Conservation (phyloP, 2,888 invertebrate species). For the Cancer borealis region DNA sequence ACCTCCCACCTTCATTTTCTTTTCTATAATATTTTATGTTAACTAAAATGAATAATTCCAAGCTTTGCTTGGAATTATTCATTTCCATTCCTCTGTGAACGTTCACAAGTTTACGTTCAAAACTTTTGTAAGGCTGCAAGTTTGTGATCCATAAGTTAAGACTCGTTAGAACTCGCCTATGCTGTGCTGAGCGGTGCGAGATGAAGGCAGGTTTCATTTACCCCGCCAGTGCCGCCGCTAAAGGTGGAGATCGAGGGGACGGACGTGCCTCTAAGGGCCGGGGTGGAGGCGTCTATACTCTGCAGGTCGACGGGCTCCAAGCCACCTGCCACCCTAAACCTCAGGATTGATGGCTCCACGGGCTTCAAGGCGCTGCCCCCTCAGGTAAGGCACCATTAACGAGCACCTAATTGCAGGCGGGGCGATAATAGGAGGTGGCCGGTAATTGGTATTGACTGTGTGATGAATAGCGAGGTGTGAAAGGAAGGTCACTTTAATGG, state of each 20-base stretch:
- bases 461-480: neutral
- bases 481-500: neutral
- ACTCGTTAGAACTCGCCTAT: constrained; percentile 28
- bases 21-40: neutral
- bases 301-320: constrained; percentile 66
- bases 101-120: neutral
- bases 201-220: neutral
- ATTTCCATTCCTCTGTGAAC: neutral
- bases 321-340: constrained; percentile 56
- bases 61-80: constrained; percentile 2
- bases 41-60: neutral
- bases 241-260: constrained; percentile 57
- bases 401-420: neutral
- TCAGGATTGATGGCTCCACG: neutral
- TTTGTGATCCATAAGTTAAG: constrained; percentile 29
- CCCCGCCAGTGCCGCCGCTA: neutral
- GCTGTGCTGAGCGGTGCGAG: neutral
- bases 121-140: neutral
- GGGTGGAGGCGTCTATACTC: constrained; percentile 40
- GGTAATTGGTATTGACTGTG: neutral
- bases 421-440: neutral
- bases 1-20: neutral
- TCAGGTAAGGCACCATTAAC: constrained; percentile 12
- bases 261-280: constrained; percentile 48
- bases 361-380: constrained; percentile 36